phyloP scores from a whole-genome alignment of 2,888 invertebrate genomes.

The Callyntrura sp. region DNA sequence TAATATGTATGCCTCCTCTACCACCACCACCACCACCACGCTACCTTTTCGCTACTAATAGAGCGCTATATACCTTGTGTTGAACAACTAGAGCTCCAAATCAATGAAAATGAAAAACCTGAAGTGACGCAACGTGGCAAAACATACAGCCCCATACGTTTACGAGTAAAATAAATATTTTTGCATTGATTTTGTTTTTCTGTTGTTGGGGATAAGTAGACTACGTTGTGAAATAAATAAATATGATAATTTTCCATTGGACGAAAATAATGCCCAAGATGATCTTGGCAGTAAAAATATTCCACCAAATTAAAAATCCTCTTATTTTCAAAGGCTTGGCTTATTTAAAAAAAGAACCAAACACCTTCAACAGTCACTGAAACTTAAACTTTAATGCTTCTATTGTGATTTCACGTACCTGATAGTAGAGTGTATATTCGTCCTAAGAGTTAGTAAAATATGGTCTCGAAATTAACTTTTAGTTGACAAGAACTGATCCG shows the following conservation, averaged over 20 bases:
- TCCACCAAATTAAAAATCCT: neutral
- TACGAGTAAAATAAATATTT: neutral
- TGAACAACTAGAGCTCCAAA: neutral
- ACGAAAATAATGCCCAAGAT: neutral
- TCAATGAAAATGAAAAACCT: neutral
- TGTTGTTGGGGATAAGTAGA: neutral
- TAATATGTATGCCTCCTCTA: neutral
- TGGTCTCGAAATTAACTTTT: neutral
- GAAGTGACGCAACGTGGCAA: neutral
- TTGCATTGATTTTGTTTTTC: constrained; percentile 2
- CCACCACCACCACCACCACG: neutral
- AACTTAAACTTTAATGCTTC: neutral
- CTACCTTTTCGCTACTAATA: too few species aligned
- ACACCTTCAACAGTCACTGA: neutral
- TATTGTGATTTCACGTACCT: neutral
- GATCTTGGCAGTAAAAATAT: neutral
- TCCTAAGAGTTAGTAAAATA: neutral
- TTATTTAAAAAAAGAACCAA: neutral
- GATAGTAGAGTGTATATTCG: neutral
- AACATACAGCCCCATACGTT: neutral
- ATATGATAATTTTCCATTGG: neutral
- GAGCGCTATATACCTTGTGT: neutral
- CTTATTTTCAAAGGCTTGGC: too few species aligned
- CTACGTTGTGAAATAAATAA: neutral
- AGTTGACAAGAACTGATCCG: neutral